Percentiles rank a stretch among this genome's conserved stretches.
Conservation (phyloP, 2,113 vertebrate species). For the Mus pahari region DNA sequence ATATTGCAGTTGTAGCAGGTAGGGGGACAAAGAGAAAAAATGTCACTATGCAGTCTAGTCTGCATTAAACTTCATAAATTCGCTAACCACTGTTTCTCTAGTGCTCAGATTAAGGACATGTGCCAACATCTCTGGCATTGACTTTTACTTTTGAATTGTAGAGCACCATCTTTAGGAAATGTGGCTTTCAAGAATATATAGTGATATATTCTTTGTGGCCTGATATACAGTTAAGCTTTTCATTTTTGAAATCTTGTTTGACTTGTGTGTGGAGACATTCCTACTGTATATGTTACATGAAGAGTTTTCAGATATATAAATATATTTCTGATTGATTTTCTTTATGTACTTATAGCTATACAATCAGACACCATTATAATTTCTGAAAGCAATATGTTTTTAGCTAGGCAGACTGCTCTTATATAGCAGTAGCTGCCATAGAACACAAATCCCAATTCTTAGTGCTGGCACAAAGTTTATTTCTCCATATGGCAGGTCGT, state of each 20-base stretch:
- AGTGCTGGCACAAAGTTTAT: background rate
- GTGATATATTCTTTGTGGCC: background rate
- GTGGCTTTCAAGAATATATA: background rate
- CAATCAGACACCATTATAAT: background rate
- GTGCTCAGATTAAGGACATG: background rate
- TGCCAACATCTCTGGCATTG: background rate
- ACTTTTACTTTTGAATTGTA: constrained; percentile 36
- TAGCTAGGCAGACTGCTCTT: background rate
- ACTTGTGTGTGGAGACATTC: background rate
- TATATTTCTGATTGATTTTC: background rate
- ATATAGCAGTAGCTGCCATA: background rate
- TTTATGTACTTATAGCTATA: background rate
- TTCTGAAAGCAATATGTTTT: background rate
- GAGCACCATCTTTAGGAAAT: background rate
- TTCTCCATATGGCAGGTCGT: background rate
- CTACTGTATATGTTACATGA: background rate
- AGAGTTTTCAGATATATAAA: background rate
- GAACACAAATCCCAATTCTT: background rate
- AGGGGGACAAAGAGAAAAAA: background rate
- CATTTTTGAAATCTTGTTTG: background rate
- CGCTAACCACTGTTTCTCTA: background rate
- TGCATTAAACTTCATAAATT: background rate
- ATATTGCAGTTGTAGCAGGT: background rate
- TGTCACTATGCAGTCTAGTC: background rate
- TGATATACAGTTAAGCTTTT: background rate